Evolutionary conservation across 2,113 vertebrate genomes (phyloP).

Genomic region (Cyphomyrus plagiostoma): DNA sequence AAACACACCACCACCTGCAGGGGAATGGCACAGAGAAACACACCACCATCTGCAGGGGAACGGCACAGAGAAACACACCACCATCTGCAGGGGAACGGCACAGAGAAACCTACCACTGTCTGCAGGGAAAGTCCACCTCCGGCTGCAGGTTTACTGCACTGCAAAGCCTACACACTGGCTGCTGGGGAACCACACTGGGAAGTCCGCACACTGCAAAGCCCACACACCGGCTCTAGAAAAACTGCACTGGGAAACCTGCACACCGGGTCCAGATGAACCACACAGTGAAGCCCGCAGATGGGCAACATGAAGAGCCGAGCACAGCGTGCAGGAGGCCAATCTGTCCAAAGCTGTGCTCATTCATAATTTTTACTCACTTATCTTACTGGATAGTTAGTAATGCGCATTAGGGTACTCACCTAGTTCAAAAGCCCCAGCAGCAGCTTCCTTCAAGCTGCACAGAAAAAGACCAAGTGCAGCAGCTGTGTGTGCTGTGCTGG

Average conservation of each 20-base stretch:
- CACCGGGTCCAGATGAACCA: too few species aligned
- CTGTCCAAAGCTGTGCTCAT: neutral
- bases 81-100: too few species aligned
- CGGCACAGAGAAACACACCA: too few species aligned
- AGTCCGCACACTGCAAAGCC: neutral
- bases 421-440: neutral
- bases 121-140: too few species aligned
- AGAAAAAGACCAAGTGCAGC: neutral
- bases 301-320: neutral
- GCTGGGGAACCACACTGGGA: neutral
- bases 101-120: too few species aligned
- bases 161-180: neutral
- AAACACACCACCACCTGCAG: too few species aligned
- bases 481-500: neutral
- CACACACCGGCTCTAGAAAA: too few species aligned
- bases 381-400: neutral
- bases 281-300: too few species aligned
- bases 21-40: too few species aligned
- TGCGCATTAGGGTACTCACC: neutral
- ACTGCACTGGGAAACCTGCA: too few species aligned
- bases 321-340: neutral
- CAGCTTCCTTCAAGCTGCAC: neutral
- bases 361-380: neutral
- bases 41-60: too few species aligned
- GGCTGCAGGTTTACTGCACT: neutral